Percentiles rank a stretch among this genome's conserved stretches.
These are phyloP conservation scores for Nannobrachium achirus DNA, from an alignment of 2,113 vertebrate species.

Conservation along the genomic window DNA sequence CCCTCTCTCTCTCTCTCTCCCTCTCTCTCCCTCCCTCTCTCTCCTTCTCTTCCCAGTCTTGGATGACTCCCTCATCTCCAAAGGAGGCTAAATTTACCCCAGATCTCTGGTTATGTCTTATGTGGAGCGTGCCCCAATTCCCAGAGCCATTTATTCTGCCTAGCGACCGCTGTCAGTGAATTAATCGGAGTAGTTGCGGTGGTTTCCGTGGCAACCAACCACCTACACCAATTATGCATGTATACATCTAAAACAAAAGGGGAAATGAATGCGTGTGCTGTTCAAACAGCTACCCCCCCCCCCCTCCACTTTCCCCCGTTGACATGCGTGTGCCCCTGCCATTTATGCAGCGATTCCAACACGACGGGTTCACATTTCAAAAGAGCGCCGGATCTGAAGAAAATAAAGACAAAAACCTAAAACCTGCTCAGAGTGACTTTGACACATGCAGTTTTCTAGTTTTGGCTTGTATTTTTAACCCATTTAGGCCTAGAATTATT, in stretches of 20 bases:
- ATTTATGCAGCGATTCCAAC: slow-evolving; percentile 23
- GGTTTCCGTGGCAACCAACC: slow-evolving; percentile 70
- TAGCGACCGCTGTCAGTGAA: slow-evolving; percentile 71
- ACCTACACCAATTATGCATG: slow-evolving; percentile 68
- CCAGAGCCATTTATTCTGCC: slow-evolving; percentile 82
- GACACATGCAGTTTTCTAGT: slow-evolving; percentile 18
- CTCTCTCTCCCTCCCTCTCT: neutral
- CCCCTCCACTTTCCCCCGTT: slow-evolving; percentile 36
- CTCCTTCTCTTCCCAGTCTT: neutral
- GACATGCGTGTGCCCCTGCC: slow-evolving; percentile 24
- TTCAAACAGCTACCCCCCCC: no score
- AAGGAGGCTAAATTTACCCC: slow-evolving; percentile 72
- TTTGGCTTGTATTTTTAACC: no score
- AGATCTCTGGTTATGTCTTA: slow-evolving; percentile 68
- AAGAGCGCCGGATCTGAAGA: slow-evolving; percentile 22
- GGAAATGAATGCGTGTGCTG: slow-evolving; percentile 9
- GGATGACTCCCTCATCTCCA: slow-evolving; percentile 6
- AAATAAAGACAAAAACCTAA: slow-evolving; percentile 11
- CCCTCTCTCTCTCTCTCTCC: neutral
- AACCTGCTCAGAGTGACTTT: slow-evolving; percentile 42
- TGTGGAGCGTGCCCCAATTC: slow-evolving; percentile 76
- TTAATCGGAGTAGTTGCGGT: slow-evolving; percentile 69
- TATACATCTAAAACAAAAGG: slow-evolving; percentile 59
- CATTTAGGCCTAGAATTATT: no score
- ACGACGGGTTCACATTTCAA: slow-evolving; percentile 53